Evolutionary conservation across 2,797 vertebrate species (phyloP).

Genomic region (Alosa sapidissima): DNA sequence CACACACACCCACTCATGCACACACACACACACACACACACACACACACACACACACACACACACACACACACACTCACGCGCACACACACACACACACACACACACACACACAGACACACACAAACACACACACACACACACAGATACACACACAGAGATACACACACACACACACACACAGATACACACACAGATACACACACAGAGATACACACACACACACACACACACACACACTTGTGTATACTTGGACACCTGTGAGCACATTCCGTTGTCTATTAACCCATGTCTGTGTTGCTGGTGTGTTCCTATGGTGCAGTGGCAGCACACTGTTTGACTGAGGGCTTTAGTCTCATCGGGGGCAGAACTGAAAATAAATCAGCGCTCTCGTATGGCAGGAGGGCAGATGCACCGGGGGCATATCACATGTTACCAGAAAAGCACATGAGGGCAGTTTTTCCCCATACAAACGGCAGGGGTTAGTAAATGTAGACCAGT

Average conservation of each 20-base stretch:
- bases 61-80: too few species aligned
- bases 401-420: not conserved
- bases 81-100: too few species aligned
- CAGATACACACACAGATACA: not conserved
- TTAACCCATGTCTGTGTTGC: not conserved
- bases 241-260: not conserved
- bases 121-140: too few species aligned
- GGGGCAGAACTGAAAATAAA: constrained; percentile 2
- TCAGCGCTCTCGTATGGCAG: constrained; percentile 2
- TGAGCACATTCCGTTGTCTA: not conserved
- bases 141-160: not conserved
- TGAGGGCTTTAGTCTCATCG: not conserved
- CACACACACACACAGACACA: too few species aligned
- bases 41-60: not conserved
- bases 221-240: not conserved
- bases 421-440: constrained; percentile 18
- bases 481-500: not conserved
- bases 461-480: not conserved
- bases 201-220: not conserved
- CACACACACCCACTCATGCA: not conserved
- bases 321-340: not conserved
- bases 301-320: not conserved
- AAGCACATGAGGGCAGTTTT: not conserved
- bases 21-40: not conserved
- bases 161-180: not conserved